Percentiles rank a stretch among this genome's conserved stretches.
Conservation (phyloP, 2,888 invertebrate species). For the Malacosoma neustria region DNA sequence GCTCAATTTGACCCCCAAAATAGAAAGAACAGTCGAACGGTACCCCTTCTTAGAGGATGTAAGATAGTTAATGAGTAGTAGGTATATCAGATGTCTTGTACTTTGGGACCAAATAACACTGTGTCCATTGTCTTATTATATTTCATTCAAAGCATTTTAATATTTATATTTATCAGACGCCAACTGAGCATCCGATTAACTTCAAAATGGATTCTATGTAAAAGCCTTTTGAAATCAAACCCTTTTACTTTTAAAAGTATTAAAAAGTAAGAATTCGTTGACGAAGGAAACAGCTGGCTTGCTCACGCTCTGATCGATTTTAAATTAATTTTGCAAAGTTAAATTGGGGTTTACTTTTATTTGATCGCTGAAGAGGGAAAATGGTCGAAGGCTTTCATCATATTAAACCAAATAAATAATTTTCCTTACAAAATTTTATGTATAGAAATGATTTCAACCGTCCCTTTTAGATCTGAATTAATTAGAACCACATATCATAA, state of each 20-base stretch:
- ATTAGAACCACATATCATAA: not conserved
- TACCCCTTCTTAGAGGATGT: no score
- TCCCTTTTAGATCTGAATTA: not conserved
- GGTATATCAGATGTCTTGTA: no score
- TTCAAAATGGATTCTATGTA: slow-evolving; percentile 22
- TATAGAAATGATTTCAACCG: not conserved
- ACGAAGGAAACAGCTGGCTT: slow-evolving; percentile 41
- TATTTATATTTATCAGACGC: no score
- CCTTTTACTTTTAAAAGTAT: slow-evolving; percentile 51
- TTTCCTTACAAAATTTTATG: not conserved
- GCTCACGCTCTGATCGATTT: slow-evolving; percentile 56
- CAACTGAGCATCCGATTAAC: slow-evolving; percentile 32
- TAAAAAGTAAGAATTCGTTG: slow-evolving; percentile 39
- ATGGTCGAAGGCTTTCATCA: slow-evolving; percentile 1
- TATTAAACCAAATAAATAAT: not conserved
- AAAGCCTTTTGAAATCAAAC: slow-evolving; percentile 38
- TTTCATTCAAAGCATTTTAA: no score
- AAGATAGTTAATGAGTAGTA: no score
- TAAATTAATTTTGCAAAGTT: slow-evolving; percentile 70
- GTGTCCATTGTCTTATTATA: no score
- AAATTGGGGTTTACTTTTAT: slow-evolving; percentile 69
- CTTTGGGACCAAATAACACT: no score
- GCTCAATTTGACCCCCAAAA: no score
- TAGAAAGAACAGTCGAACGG: no score
- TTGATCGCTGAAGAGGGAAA: slow-evolving; percentile 38